A percentile compares a stretch with the other conserved stretches of the same genome.
phyloP scores from a whole-genome alignment of 2,888 invertebrate species.

The Agrochola lota region DNA sequence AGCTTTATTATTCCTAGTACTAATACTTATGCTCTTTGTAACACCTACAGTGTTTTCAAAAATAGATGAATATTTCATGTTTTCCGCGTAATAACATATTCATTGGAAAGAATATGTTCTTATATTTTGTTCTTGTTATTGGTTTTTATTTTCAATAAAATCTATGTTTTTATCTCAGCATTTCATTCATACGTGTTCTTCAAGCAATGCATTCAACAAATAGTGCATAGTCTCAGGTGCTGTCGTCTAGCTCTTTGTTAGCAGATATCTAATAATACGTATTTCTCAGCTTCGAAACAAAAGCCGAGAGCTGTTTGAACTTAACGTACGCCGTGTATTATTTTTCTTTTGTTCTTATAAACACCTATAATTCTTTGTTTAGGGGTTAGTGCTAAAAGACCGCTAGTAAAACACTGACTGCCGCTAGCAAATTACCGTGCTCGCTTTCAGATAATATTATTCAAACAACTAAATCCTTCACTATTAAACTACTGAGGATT shows the following conservation, averaged over 20 bases:
- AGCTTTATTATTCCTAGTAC: background rate
- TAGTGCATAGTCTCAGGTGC: constrained; percentile 68
- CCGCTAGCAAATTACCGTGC: constrained; percentile 75
- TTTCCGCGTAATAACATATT: no score
- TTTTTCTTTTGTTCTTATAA: constrained; percentile 52
- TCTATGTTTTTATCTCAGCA: background rate
- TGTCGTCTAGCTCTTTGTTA: constrained; percentile 66
- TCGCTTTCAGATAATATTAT: constrained; percentile 79
- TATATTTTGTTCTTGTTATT: background rate
- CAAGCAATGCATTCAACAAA: constrained; percentile 54
- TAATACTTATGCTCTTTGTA: background rate
- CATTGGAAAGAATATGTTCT: no score
- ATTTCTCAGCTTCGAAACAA: constrained; percentile 64
- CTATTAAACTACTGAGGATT: constrained; percentile 88
- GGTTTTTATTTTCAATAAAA: background rate
- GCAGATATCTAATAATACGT: constrained; percentile 73
- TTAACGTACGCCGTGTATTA: constrained; percentile 39
- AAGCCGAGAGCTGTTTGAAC: constrained; percentile 59
- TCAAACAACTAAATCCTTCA: constrained; percentile 86
- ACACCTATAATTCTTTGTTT: constrained; percentile 44
- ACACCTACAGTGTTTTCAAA: no score
- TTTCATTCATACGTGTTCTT: constrained; percentile 10
- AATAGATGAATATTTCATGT: no score
- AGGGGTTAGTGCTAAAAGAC: constrained; percentile 43
- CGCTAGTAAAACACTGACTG: constrained; percentile 51